phyloP scores from a whole-genome alignment of 2,113 vertebrate genomes.

The Cygnus buccinator region DNA sequence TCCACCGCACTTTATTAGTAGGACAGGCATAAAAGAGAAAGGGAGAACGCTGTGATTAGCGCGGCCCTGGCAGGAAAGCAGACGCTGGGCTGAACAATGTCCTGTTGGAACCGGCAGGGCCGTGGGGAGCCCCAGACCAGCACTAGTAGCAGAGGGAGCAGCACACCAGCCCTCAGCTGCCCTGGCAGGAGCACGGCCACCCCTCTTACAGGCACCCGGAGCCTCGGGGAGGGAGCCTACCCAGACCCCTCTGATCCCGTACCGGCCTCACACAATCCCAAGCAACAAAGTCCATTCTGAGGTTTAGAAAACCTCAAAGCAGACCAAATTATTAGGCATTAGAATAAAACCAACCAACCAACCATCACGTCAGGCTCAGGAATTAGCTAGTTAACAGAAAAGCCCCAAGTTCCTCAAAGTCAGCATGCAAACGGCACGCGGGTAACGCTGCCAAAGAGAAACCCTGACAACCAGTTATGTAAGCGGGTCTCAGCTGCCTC shows the following conservation, averaged over 20 bases:
- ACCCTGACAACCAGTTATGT: constrained; percentile 50
- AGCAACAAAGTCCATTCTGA: background rate
- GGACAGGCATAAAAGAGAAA: constrained; percentile 8
- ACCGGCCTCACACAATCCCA: background rate
- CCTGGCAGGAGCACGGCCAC: background rate
- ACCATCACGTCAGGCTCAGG: background rate
- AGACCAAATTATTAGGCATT: background rate
- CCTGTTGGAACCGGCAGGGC: background rate
- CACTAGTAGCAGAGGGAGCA: background rate
- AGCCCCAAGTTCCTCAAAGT: background rate
- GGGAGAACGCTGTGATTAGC: background rate
- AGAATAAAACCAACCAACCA: background rate
- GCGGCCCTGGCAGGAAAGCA: background rate
- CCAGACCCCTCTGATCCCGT: background rate
- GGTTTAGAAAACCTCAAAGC: background rate
- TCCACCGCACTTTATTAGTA: constrained; percentile 15
- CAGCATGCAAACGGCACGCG: background rate
- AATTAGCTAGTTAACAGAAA: constrained; percentile 15
- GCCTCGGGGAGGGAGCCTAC: background rate
- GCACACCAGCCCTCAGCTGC: background rate
- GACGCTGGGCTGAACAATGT: background rate
- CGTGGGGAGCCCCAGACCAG: background rate
- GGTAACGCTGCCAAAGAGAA: constrained; percentile 6
- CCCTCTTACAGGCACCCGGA: background rate
- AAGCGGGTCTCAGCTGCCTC: constrained; percentile 31